phyloP scores from a whole-genome alignment of 2,797 vertebrate genomes.

The Hydrophis major region DNA sequence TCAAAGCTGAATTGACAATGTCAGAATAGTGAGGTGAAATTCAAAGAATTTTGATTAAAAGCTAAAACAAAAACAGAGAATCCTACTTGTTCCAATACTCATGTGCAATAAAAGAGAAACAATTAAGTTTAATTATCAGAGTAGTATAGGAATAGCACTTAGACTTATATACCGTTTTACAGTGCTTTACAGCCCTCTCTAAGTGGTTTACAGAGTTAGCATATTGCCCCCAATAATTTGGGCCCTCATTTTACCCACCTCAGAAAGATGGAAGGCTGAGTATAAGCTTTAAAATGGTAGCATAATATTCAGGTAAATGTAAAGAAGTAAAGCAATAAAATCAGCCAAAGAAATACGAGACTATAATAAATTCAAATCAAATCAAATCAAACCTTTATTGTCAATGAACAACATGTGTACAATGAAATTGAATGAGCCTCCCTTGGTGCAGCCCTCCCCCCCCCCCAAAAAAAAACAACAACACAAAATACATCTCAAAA shows the following conservation, averaged over 20 bases:
- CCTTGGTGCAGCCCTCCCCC: too few relatives aligned
- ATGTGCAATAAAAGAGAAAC: not conserved
- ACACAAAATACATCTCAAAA: too few relatives aligned
- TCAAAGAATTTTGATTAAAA: not conserved
- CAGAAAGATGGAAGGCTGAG: too few relatives aligned
- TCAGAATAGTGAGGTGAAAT: not conserved
- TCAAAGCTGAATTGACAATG: not conserved
- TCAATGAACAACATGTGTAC: too few relatives aligned
- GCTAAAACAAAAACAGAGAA: not conserved
- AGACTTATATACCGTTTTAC: too few relatives aligned
- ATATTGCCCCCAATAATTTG: too few relatives aligned
- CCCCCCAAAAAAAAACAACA: too few relatives aligned
- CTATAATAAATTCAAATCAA: not conserved
- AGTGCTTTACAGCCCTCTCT: too few relatives aligned
- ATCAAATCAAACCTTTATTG: too few relatives aligned
- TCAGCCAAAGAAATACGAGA: not conserved
- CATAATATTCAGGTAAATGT: not conserved
- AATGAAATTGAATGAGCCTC: too few relatives aligned
- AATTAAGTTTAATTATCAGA: constrained; percentile 54
- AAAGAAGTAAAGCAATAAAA: not conserved
- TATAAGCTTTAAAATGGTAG: not conserved
- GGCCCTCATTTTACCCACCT: too few relatives aligned
- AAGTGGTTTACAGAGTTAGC: too few relatives aligned
- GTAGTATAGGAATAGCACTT: not conserved
- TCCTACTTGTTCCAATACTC: not conserved